Base-by-base conservation (phyloP, 2,797 vertebrate genomes). In the Cossypha heuglini region DNA sequence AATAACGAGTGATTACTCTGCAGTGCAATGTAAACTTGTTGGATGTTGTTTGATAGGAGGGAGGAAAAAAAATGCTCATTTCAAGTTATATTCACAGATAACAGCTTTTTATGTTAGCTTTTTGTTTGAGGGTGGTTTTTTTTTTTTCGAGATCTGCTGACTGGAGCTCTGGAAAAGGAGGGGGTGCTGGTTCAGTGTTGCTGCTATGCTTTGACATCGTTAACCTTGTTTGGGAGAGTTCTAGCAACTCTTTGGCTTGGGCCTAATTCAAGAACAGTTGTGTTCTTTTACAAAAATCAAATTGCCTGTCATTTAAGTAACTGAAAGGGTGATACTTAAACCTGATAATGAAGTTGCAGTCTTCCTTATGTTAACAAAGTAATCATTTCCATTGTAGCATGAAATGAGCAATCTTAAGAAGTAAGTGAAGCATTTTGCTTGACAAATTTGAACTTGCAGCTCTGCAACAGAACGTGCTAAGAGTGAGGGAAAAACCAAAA, bases 361-460 rank as follows among this genome's bases (percentile, higher is more conserved):
- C 81, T 94, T 93, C 63, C 35, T 89, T 89, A 64, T 54, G 45
- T 82, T 96, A 96, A 87, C 88, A 93, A 45, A 28, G 31, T 94
- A 87, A 93, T 93, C 10, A 43, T 89, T 94, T 90, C 66, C 91
- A 95, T 74, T 5, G 63, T 94, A 93, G 93, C 95, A 77, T 93
- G 89, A 94, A 92, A 96, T 87, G 88, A 94, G 64, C 74, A 67
- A 29, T 95, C 82, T 76, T 75, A 73, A 63, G 71, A 61, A 87
- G 59, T 61, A 92, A 91, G 89, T 88, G 84, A 84, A 90, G 85
- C 89, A 40, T 91, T 96, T 95, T 96, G 89, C 71, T 73, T 94
- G 68, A 74, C 77, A 67, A 83, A 96, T 95, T 93, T 83, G 57
- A 79, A 64, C 81, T 86, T 91, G 76, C 42, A 68, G 24, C 48